A percentile compares a stretch with the other conserved stretches of the same genome.
Evolutionary conservation across 2,888 invertebrate genomes (phyloP).

Genomic region (Melanchra persicariae): DNA sequence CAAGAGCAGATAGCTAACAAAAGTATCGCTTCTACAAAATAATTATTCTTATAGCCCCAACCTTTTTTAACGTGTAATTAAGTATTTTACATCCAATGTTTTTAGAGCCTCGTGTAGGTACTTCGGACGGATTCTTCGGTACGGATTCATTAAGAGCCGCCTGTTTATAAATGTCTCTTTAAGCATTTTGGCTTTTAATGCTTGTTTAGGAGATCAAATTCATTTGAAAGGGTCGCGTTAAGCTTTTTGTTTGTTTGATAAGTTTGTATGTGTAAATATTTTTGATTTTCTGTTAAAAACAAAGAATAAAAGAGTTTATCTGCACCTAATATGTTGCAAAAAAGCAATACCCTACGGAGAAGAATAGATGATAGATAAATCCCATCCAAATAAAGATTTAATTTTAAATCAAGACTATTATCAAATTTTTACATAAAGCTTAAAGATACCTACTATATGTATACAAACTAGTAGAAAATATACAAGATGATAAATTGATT

Average conservation of each 20-base stretch:
- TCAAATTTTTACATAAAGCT: too few species aligned
- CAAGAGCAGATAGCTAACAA: neutral
- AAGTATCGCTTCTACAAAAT: conserved; percentile 43
- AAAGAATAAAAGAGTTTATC: neutral
- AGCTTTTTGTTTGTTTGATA: conserved; percentile 17
- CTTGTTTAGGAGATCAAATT: conserved; percentile 47
- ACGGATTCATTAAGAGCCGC: conserved; percentile 52
- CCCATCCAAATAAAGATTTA: too few species aligned
- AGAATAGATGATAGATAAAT: too few species aligned
- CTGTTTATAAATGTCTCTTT: conserved; percentile 63
- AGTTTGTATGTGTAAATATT: conserved; percentile 17
- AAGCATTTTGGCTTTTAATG: conserved; percentile 47
- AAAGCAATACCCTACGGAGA: too few species aligned
- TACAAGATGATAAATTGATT: too few species aligned
- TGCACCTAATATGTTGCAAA: neutral
- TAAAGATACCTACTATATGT: too few species aligned
- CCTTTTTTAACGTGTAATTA: conserved; percentile 70
- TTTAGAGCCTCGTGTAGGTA: conserved; percentile 42
- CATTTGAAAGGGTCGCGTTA: conserved; percentile 30
- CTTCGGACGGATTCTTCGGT: neutral
- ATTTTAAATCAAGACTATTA: too few species aligned
- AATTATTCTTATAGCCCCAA: conserved; percentile 47
- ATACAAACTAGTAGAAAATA: too few species aligned
- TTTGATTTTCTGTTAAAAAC: neutral
- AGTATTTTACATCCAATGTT: conserved; percentile 66